Percentiles rank a stretch among this genome's conserved stretches.
Conservation (phyloP, 2,113 vertebrate genomes). For the Tetrax tetrax region DNA sequence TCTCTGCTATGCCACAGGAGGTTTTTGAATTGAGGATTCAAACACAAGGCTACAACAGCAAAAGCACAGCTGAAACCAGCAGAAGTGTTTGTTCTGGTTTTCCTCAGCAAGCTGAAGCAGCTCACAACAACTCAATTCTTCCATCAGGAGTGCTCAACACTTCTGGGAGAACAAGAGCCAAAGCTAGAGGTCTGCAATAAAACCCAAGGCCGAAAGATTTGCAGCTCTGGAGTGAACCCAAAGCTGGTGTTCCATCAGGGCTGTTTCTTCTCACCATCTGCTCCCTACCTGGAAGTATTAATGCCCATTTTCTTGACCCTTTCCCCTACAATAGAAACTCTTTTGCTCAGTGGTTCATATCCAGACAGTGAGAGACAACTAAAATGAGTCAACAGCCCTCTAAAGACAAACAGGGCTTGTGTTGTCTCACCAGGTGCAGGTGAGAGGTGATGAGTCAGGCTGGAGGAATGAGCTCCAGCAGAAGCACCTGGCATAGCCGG, state of each 20-base stretch:
- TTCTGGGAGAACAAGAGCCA: not conserved
- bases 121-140: not conserved
- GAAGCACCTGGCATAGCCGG: not conserved
- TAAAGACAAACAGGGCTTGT: not conserved
- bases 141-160: not conserved
- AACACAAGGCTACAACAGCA: not conserved
- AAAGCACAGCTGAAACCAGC: not conserved
- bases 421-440: not conserved
- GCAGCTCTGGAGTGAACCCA: not conserved
- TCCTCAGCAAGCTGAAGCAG: not conserved
- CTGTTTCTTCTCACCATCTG: not conserved
- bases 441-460: conserved; percentile 5
- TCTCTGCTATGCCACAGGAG: not conserved
- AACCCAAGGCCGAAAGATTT: not conserved
- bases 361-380: not conserved
- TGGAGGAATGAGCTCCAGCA: not conserved
- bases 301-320: not conserved
- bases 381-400: not conserved
- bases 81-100: not conserved
- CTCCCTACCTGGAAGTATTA: not conserved
- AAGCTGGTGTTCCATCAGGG: not conserved
- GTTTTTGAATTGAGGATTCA: not conserved
- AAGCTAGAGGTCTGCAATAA: not conserved
- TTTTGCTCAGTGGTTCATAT: not conserved
- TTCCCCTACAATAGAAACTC: not conserved